These are phyloP conservation scores for Plecotus auritus DNA, from an alignment of 2,113 vertebrate genomes.

Conservation along the genomic window DNA sequence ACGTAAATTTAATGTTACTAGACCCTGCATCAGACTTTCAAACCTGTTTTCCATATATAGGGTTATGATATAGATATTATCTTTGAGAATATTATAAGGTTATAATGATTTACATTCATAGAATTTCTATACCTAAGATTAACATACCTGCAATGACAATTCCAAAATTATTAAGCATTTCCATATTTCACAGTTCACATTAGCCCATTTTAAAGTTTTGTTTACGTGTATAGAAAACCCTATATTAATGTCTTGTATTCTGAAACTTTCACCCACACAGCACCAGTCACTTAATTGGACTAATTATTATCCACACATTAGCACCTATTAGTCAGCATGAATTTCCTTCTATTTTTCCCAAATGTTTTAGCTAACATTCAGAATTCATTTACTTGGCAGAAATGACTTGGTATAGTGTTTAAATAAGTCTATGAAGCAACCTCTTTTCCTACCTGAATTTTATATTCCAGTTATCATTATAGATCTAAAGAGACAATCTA, in stretches of 20 bases:
- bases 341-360: constrained; percentile 67
- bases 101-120: neutral
- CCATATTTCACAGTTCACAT: constrained; percentile 25
- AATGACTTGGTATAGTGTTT: constrained; percentile 68
- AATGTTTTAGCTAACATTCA: constrained; percentile 81
- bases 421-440: constrained; percentile 65
- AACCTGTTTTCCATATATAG: neutral
- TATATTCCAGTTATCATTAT: constrained; percentile 78
- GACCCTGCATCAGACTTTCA: neutral
- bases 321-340: constrained; percentile 80
- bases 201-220: constrained; percentile 70
- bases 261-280: constrained; percentile 76
- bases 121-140: neutral
- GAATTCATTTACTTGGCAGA: constrained; percentile 82
- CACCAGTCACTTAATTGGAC: constrained; percentile 78
- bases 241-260: constrained; percentile 71
- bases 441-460: constrained; percentile 67
- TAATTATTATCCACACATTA: constrained; percentile 86
- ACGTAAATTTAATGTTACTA: neutral
- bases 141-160: neutral
- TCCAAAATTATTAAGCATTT: constrained; percentile 5
- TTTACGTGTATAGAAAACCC: constrained; percentile 71
- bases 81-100: neutral
- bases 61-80: neutral
- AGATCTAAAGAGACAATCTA: constrained; percentile 76